These are phyloP conservation scores for Metallyticus violacea DNA, from an alignment of 2,888 invertebrate species.

Conservation along the genomic window DNA sequence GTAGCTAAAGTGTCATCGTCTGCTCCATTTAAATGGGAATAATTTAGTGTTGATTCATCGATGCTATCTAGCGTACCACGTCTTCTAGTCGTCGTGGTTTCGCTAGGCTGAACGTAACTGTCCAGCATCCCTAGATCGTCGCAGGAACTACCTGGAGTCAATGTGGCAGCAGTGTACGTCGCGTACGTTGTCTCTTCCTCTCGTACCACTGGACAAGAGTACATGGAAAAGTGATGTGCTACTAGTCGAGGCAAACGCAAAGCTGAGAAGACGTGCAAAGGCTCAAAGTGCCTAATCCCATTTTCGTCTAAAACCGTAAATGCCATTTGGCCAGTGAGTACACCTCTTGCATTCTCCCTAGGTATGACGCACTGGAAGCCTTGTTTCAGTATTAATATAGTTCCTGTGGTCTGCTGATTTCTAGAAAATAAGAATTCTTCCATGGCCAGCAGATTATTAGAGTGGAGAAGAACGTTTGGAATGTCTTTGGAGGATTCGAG, in stretches of 20 bases:
- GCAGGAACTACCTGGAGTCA: conserved; percentile 34
- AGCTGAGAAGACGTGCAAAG: conserved; percentile 70
- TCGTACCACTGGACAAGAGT: conserved; percentile 53
- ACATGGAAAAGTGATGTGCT: conserved; percentile 65
- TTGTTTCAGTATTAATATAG: conserved; percentile 69
- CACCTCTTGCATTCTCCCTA: conserved; percentile 69
- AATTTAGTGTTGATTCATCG: not conserved
- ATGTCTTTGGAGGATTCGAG: conserved; percentile 65
- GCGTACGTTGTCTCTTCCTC: not conserved
- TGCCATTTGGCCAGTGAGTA: conserved; percentile 69
- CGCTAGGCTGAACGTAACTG: not conserved
- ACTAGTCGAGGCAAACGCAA: conserved; percentile 63
- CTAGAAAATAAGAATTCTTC: conserved; percentile 63
- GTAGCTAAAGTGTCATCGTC: not conserved
- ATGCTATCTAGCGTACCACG: not conserved
- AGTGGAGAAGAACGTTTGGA: conserved; percentile 63
- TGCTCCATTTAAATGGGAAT: not conserved
- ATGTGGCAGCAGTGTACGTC: conserved; percentile 49
- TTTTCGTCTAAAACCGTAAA: conserved; percentile 75
- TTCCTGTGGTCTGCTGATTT: conserved; percentile 47
- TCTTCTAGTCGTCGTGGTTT: not conserved
- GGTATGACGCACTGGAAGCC: conserved; percentile 74
- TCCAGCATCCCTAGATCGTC: conserved; percentile 4
- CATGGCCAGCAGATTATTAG: conserved; percentile 71
- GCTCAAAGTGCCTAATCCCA: conserved; percentile 73